Percentiles rank a stretch among this genome's conserved stretches.
These are phyloP conservation scores for Dromococcyx pavoninus DNA, from an alignment of 2,797 vertebrate species.

Conservation along the genomic window DNA sequence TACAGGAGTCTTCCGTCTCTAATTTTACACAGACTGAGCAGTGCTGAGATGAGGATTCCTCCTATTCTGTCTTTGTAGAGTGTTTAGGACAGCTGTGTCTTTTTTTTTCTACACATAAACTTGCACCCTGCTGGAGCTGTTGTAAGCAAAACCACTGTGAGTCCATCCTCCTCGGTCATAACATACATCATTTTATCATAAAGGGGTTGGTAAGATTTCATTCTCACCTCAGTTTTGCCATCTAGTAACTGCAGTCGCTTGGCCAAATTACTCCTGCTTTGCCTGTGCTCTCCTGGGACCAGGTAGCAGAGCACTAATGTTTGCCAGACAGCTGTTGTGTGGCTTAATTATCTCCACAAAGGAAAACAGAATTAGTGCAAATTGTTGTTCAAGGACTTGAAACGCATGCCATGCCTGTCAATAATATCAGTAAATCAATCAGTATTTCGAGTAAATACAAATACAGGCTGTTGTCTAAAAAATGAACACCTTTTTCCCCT, in stretches of 20 bases:
- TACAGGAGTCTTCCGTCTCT: neutral
- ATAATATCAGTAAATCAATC: neutral
- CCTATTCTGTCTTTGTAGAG: neutral
- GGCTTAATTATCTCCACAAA: slow-evolving; percentile 27
- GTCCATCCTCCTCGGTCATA: neutral
- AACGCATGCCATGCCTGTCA: neutral
- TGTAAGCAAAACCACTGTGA: neutral
- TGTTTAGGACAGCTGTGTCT: neutral
- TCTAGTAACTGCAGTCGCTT: neutral
- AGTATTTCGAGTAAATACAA: neutral
- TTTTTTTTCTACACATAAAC: neutral
- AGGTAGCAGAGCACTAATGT: neutral
- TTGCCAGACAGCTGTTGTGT: slow-evolving; percentile 13
- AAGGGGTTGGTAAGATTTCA: neutral
- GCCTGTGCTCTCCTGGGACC: neutral
- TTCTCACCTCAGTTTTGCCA: neutral
- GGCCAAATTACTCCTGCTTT: neutral
- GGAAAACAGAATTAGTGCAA: slow-evolving; percentile 27
- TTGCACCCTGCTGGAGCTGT: neutral
- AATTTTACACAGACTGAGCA: neutral
- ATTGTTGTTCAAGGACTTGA: neutral
- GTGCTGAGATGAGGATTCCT: neutral
- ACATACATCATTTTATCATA: neutral
- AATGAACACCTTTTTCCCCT: neutral
- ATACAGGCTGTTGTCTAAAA: neutral